Evolutionary conservation across 2,797 vertebrate genomes (phyloP).

Genomic region (Sitta carolinensis): DNA sequence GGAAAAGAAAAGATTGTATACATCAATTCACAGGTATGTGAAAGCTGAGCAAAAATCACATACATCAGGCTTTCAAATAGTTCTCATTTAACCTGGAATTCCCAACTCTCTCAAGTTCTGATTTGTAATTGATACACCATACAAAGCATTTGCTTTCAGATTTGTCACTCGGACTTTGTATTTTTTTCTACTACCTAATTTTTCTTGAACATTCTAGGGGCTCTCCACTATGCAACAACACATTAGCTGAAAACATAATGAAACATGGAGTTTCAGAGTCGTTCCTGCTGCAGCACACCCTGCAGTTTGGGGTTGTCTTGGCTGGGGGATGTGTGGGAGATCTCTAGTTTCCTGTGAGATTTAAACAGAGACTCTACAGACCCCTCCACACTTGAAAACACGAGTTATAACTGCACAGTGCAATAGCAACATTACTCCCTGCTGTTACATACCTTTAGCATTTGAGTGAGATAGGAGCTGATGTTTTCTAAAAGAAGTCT

Average conservation of each 20-base stretch:
- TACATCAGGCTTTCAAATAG: not conserved
- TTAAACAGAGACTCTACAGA: not conserved
- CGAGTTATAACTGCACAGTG: not conserved
- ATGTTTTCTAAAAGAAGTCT: conserved; percentile 84
- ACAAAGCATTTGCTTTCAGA: not conserved
- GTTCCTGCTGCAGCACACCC: not conserved
- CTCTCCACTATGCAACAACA: not conserved
- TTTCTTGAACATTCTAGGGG: not conserved
- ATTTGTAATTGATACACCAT: not conserved
- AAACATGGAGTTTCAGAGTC: not conserved
- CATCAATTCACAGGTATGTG: not conserved
- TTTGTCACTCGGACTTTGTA: not conserved
- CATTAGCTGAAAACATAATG: not conserved
- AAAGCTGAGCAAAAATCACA: not conserved
- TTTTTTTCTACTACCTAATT: not conserved
- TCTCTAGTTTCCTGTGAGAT: not conserved
- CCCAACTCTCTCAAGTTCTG: not conserved
- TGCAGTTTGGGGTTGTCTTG: not conserved
- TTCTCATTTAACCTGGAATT: not conserved
- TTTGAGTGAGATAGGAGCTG: conserved; percentile 85
- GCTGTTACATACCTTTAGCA: conserved; percentile 85
- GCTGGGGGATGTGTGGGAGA: not conserved
- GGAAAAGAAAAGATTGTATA: not conserved
- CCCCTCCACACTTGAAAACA: not conserved
- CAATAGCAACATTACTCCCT: not conserved